These are phyloP conservation scores for Myotis lucifugus DNA, from an alignment of 2,113 vertebrate species.

Conservation along the genomic window DNA sequence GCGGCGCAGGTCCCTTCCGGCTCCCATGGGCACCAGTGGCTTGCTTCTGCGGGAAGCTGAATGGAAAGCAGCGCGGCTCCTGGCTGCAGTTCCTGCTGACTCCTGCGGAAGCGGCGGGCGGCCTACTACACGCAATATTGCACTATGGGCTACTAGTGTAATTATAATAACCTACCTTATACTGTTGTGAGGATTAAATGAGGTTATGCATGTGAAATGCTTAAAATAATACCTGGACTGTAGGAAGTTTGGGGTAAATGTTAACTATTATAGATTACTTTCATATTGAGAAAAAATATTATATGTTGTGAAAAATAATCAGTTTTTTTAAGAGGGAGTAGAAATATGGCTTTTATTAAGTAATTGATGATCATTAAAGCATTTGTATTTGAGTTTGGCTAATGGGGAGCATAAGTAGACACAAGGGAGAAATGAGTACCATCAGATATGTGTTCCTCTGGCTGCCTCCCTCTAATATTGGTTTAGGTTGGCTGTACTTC, in stretches of 20 bases:
- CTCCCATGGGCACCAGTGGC: too few species aligned
- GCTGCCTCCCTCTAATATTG: background rate
- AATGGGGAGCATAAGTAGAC: background rate
- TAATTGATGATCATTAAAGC: background rate
- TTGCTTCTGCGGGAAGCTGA: too few species aligned
- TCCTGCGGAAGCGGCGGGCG: too few species aligned
- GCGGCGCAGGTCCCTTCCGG: too few species aligned
- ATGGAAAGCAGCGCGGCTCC: too few species aligned
- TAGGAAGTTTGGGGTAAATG: background rate
- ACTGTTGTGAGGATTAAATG: background rate
- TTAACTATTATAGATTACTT: background rate
- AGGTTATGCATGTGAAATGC: background rate
- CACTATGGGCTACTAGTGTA: background rate
- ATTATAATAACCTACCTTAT: background rate
- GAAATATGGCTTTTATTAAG: background rate
- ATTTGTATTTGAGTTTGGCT: background rate
- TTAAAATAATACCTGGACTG: background rate
- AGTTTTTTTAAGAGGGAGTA: background rate
- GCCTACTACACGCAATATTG: too few species aligned
- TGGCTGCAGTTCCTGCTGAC: too few species aligned
- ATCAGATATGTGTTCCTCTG: background rate
- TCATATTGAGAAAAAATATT: slow-evolving; percentile 34
- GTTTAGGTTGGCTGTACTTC: background rate
- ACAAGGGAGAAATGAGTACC: background rate
- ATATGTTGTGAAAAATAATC: background rate